Evolutionary conservation across 1,140 invertebrate genomes (phyloP).

Genomic region (Helicoverpa armigera): DNA sequence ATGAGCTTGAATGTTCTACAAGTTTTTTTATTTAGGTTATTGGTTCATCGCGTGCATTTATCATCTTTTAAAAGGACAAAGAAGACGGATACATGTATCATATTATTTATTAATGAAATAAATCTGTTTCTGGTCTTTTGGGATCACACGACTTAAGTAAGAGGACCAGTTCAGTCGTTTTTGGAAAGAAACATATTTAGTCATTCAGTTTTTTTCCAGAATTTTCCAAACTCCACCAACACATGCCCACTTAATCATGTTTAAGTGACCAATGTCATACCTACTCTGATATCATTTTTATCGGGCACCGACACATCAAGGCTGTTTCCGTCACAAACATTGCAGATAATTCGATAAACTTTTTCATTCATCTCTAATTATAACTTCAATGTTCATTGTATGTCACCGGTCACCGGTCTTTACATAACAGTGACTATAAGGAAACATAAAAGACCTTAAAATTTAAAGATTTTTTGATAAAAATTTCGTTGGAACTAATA

Average conservation of each 20-base stretch:
- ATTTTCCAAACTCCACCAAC: neutral
- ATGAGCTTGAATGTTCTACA: constrained; percentile 1
- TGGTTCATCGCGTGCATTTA: neutral
- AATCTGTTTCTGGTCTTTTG: no score
- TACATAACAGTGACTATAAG: constrained; percentile 14
- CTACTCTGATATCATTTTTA: constrained; percentile 19
- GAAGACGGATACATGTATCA: neutral
- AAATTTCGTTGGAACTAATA: constrained; percentile 20
- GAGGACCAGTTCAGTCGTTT: no score
- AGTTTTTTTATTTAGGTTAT: constrained; percentile 12
- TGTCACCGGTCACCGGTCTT: constrained; percentile 1
- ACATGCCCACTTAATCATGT: neutral
- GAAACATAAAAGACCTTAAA: neutral
- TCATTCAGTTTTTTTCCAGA: no score
- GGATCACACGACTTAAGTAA: no score
- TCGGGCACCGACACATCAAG: constrained; percentile 13
- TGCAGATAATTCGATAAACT: neutral
- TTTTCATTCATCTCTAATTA: neutral
- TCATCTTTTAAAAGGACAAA: neutral
- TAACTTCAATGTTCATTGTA: constrained; percentile 4
- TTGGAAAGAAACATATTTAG: no score
- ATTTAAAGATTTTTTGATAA: neutral
- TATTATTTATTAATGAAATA: neutral
- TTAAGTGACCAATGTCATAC: neutral
- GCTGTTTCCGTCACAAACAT: neutral